A percentile compares a stretch with the other conserved stretches of the same genome.
Evolutionary conservation across 2,888 invertebrate species (phyloP).

Genomic region (Ethmia dodecea): DNA sequence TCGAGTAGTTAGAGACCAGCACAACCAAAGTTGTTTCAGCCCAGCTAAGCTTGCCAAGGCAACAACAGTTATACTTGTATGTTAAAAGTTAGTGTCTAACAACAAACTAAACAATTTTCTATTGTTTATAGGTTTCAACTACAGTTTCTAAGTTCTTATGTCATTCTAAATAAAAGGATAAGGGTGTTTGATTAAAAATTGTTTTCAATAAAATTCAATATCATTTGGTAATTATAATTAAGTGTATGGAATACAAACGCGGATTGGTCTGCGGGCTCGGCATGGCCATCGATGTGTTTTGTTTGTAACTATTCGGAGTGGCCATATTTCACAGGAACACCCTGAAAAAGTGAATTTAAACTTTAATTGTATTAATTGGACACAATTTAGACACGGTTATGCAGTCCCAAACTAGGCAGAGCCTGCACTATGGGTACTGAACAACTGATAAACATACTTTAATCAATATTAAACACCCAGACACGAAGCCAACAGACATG

Average conservation of each 20-base stretch:
- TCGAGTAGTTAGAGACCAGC: constrained; percentile 66
- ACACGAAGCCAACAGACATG: too few species aligned
- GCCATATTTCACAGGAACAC: constrained; percentile 78
- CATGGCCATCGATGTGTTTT: constrained; percentile 85
- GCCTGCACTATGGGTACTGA: too few species aligned
- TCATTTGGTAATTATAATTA: too few species aligned
- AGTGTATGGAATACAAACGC: constrained; percentile 75
- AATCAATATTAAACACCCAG: too few species aligned
- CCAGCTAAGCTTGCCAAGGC: constrained; percentile 60
- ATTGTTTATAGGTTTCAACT: too few species aligned
- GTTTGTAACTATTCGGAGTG: constrained; percentile 89
- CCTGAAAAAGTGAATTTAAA: constrained; percentile 24
- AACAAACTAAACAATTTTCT: constrained; percentile 44
- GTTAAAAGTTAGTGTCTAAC: constrained; percentile 64
- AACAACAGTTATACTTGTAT: constrained; percentile 35
- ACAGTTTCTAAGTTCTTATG: too few species aligned
- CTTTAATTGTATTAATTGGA: background rate
- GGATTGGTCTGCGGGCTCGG: constrained; percentile 83
- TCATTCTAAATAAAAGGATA: too few species aligned
- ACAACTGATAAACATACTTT: too few species aligned
- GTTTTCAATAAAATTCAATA: too few species aligned
- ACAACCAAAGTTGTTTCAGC: constrained; percentile 50
- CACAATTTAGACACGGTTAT: too few species aligned
- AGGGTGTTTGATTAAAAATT: too few species aligned
- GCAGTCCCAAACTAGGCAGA: too few species aligned